Evolutionary conservation across 2,888 invertebrate genomes (phyloP).

Genomic region (Aporophyla lueneburgensis): DNA sequence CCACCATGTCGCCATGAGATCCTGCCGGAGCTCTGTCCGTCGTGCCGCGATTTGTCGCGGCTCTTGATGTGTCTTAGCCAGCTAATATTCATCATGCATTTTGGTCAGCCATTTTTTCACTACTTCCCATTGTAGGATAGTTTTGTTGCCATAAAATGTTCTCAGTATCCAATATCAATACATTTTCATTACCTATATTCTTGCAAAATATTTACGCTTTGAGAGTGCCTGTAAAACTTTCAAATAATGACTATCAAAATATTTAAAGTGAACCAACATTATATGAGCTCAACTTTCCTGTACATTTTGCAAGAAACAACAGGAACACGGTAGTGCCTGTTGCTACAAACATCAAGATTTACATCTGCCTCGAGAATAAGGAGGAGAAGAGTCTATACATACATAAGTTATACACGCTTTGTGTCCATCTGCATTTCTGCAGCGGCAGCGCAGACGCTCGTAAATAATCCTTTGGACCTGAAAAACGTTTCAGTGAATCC

Average conservation of each 20-base stretch:
- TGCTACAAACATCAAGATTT: constrained; percentile 52
- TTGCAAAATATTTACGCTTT: not conserved
- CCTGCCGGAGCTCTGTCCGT: too few relatives aligned
- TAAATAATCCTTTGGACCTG: constrained; percentile 90
- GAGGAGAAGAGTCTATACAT: constrained; percentile 46
- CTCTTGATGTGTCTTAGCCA: too few relatives aligned
- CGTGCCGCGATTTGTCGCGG: too few relatives aligned
- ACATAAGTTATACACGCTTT: constrained; percentile 67
- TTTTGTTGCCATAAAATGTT: not conserved
- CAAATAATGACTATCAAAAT: constrained; percentile 28
- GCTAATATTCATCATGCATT: too few relatives aligned
- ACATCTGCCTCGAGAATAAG: constrained; percentile 56
- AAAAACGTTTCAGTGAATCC: constrained; percentile 91
- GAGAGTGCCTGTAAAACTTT: not conserved
- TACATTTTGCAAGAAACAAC: constrained; percentile 39
- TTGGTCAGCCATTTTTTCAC: too few relatives aligned
- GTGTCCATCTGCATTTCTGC: constrained; percentile 90
- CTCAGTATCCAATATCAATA: not conserved
- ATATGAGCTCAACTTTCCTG: constrained; percentile 9
- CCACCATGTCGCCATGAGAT: too few relatives aligned
- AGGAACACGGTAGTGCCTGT: constrained; percentile 33
- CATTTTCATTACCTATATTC: not conserved
- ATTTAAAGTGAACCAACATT: constrained; percentile 2
- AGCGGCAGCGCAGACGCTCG: constrained; percentile 87
- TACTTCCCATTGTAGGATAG: not conserved